These are phyloP conservation scores for Mesembrinibis cayennensis DNA, from an alignment of 2,113 vertebrate genomes.

Conservation along the genomic window DNA sequence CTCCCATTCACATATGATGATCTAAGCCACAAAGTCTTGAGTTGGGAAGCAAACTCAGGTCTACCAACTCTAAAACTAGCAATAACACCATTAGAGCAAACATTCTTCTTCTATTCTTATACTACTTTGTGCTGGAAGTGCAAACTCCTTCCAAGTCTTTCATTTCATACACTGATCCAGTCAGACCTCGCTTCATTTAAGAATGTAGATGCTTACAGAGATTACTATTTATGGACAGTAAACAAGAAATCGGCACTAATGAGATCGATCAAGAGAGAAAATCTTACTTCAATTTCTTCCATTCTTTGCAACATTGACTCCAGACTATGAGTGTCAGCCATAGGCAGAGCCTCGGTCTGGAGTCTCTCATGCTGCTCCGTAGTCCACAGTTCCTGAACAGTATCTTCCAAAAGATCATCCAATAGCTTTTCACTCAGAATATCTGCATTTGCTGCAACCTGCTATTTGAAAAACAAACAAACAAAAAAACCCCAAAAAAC, in stretches of 20 bases:
- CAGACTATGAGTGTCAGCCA: slow-evolving; percentile 69
- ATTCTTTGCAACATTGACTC: slow-evolving; percentile 90
- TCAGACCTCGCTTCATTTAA: neutral
- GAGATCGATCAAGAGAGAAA: neutral
- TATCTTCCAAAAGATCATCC: slow-evolving; percentile 76
- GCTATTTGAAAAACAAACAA: neutral
- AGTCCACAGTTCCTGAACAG: slow-evolving; percentile 51
- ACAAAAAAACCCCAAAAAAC: neutral
- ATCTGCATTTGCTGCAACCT: slow-evolving; percentile 69
- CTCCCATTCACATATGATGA: neutral
- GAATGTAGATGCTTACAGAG: neutral
- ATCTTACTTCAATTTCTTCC: slow-evolving; percentile 94
- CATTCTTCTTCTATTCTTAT: neutral
- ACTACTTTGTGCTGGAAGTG: neutral
- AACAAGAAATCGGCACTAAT: neutral
- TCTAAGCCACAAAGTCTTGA: neutral
- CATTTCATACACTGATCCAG: neutral
- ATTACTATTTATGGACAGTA: neutral
- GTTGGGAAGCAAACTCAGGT: neutral
- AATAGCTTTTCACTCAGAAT: slow-evolving; percentile 62
- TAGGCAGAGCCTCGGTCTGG: neutral
- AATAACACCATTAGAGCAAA: neutral
- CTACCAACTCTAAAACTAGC: neutral
- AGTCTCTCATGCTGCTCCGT: slow-evolving; percentile 41
- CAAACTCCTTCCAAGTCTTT: neutral